Evolutionary conservation across 2,888 invertebrate species (phyloP).

Genomic region (Scaptodrosophila latifasciaeformis): DNA sequence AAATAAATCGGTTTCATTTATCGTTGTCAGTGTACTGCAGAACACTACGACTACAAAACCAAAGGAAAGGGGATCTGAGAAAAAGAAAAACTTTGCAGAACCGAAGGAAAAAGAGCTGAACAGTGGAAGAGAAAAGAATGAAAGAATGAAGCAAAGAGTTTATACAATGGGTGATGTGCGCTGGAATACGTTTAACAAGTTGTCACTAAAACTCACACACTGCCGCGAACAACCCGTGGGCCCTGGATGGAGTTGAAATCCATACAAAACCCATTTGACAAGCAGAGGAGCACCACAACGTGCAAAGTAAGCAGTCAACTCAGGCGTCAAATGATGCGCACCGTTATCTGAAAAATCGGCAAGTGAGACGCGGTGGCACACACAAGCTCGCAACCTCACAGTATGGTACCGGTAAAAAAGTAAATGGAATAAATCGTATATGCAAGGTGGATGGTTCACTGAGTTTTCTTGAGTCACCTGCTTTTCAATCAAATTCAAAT

Average conservation of each 20-base stretch:
- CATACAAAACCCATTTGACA: constrained; percentile 67
- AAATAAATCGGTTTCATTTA: constrained; percentile 70
- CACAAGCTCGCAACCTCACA: too few relatives aligned
- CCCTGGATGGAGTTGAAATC: constrained; percentile 48
- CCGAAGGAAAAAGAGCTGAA: too few relatives aligned
- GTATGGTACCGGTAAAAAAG: too few relatives aligned
- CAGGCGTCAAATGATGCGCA: constrained; percentile 64
- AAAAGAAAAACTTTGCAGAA: too few relatives aligned
- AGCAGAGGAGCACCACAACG: constrained; percentile 44
- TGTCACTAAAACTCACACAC: constrained; percentile 64
- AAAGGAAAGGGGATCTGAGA: too few relatives aligned
- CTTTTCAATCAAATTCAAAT: constrained; percentile 71
- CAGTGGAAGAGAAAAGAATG: too few relatives aligned
- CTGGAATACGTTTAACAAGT: constrained; percentile 58
- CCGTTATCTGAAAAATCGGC: constrained; percentile 64
- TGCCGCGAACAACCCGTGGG: background rate
- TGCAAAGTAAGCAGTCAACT: constrained; percentile 64
- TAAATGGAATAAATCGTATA: too few relatives aligned
- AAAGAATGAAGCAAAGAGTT: too few relatives aligned
- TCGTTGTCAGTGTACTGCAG: constrained; percentile 63
- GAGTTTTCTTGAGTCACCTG: constrained; percentile 45
- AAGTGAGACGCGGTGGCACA: too few relatives aligned
- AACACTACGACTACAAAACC: too few relatives aligned
- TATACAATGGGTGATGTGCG: too few relatives aligned
- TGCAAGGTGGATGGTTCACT: too few relatives aligned